phyloP scores from a whole-genome alignment of 2,113 vertebrate species.

The Poeciliopsis prolifica region DNA sequence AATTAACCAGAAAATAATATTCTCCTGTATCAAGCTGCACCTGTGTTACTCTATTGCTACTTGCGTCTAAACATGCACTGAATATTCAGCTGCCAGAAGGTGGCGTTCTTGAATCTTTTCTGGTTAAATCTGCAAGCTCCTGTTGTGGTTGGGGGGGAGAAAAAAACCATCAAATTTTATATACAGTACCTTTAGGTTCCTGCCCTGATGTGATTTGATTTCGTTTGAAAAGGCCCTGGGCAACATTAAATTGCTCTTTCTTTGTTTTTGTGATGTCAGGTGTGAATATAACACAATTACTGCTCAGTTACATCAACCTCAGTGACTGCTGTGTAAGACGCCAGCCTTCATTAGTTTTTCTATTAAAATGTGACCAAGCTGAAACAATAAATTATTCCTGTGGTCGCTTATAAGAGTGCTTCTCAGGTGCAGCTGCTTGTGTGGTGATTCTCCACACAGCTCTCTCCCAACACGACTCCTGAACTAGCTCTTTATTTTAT shows the following conservation, averaged over 20 bases:
- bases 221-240: neutral
- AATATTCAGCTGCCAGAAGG: constrained; percentile 26
- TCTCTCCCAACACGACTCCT: neutral
- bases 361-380: constrained; percentile 14
- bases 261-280: neutral
- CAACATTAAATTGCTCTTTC: neutral
- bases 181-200: neutral
- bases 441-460: neutral
- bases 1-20: neutral
- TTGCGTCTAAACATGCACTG: neutral
- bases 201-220: constrained; percentile 8
- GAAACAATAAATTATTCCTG: neutral
- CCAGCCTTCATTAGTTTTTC: constrained; percentile 13
- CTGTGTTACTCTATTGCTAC: neutral
- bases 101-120: constrained; percentile 42
- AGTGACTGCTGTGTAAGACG: constrained; percentile 4
- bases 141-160: neutral
- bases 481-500: neutral
- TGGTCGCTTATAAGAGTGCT: neutral
- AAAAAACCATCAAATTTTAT: neutral
- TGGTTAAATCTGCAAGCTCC: neutral
- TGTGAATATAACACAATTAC: constrained; percentile 17
- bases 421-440: neutral
- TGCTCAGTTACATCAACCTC: constrained; percentile 49
- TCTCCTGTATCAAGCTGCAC: neutral